These are phyloP conservation scores for Crambe crambe DNA, from an alignment of 37 sponge, comb jelly and placozoan species.

Conservation along the genomic window DNA sequence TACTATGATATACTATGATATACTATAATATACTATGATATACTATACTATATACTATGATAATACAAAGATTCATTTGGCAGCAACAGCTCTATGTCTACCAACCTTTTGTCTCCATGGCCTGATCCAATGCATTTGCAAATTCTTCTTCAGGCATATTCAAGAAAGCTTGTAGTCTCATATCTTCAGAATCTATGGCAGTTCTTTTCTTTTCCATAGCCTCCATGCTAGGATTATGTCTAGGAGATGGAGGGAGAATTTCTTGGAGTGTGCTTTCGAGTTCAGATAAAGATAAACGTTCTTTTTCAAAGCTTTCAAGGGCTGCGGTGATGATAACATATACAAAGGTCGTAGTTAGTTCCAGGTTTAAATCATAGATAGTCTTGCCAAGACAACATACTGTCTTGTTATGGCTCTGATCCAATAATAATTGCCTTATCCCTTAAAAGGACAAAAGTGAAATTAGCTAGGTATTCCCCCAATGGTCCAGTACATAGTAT, in stretches of 20 bases:
- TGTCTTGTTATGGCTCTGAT: no score
- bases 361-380: no score
- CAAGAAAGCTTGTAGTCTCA: not conserved
- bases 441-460: no score
- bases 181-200: not conserved
- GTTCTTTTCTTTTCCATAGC: not conserved
- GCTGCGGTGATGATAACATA: constrained; percentile 15
- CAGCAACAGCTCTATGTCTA: not conserved
- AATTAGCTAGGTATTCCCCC: no score
- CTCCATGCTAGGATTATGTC: not conserved
- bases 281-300: not conserved
- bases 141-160: not conserved
- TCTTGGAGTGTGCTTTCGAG: constrained; percentile 5
- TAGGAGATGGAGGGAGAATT: constrained; percentile 9
- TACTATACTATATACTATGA: not conserved
- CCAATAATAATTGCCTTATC: no score
- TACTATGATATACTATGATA: no score
- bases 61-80: not conserved
- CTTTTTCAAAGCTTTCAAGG: constrained; percentile 7
- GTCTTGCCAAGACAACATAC: no score
- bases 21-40: no score
- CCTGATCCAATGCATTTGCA: not conserved
- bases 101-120: not conserved
- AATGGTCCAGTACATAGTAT: no score
- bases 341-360: no score